Conservation (phyloP, 2,888 invertebrate genomes). For the Lacanobia wlatinum region DNA sequence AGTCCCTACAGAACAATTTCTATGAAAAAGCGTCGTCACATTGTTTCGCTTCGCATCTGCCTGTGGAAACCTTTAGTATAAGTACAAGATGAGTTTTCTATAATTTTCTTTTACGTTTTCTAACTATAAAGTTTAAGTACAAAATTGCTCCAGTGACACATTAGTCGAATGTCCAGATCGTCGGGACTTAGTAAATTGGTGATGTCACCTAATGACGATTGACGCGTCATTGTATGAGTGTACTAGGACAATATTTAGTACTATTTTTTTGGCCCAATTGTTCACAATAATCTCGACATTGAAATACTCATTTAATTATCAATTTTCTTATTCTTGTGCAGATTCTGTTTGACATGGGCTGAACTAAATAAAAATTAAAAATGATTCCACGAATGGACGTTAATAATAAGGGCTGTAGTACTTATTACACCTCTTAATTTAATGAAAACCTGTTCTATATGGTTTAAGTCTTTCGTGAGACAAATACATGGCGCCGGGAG, state of each 20-base stretch:
- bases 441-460: not conserved
- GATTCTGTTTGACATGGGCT: not conserved
- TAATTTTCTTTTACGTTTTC: not conserved
- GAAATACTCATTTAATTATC: not conserved
- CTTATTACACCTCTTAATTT: not conserved
- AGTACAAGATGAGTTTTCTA: constrained; percentile 7
- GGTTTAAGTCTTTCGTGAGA: not conserved
- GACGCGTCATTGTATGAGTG: not conserved
- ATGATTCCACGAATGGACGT: not conserved
- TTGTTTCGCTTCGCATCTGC: not conserved
- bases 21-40: not conserved
- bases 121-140: constrained; percentile 14
- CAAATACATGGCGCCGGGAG: not conserved
- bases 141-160: constrained; percentile 12
- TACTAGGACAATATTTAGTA: constrained; percentile 4
- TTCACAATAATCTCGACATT: not conserved
- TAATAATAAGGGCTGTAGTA: not conserved
- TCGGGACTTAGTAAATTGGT: not conserved
- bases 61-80: not conserved
- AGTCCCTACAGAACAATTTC: not conserved
- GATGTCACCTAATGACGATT: constrained; percentile 26
- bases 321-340: not conserved
- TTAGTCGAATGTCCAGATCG: not conserved
- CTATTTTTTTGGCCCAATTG: not conserved
- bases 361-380: not conserved